Conservation (phyloP, 2,113 vertebrate genomes). For the Coturnix japonica region DNA sequence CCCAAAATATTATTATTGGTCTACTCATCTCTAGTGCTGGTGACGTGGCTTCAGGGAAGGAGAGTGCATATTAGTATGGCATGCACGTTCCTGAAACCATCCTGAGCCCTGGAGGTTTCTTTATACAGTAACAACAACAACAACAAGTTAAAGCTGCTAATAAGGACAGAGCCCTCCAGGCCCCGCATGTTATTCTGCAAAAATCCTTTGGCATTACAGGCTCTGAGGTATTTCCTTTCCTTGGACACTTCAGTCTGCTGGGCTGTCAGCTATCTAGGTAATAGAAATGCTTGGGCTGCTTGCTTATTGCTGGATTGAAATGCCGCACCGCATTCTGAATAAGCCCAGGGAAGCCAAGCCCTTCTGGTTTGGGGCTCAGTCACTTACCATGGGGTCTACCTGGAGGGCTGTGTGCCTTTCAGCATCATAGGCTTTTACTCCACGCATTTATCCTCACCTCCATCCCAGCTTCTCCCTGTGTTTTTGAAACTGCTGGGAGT, state of each 20-base stretch:
- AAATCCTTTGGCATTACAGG: not conserved
- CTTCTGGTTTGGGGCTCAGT: not conserved
- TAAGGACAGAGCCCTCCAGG: not conserved
- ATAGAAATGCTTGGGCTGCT: not conserved
- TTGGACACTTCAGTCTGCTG: not conserved
- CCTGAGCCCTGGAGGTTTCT: slow-evolving; percentile 19
- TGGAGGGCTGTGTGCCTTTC: not conserved
- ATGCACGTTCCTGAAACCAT: slow-evolving; percentile 4
- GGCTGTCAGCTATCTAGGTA: not conserved
- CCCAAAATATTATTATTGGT: slow-evolving; percentile 64
- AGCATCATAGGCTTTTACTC: not conserved
- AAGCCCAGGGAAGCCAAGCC: not conserved
- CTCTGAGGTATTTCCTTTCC: not conserved
- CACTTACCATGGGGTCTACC: not conserved
- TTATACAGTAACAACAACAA: not conserved
- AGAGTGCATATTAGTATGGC: not conserved
- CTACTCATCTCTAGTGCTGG: not conserved
- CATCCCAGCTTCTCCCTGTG: not conserved
- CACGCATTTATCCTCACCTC: not conserved
- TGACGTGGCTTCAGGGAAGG: slow-evolving; percentile 54
- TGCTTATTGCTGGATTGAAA: not conserved
- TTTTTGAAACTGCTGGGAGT: not conserved
- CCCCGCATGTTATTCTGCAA: not conserved
- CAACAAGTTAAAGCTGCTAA: not conserved
- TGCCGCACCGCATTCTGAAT: not conserved